Percentiles rank a stretch among this genome's conserved stretches.
These are phyloP conservation scores for Anas platyrhynchos DNA, from an alignment of 2,113 vertebrate genomes.

Conservation along the genomic window DNA sequence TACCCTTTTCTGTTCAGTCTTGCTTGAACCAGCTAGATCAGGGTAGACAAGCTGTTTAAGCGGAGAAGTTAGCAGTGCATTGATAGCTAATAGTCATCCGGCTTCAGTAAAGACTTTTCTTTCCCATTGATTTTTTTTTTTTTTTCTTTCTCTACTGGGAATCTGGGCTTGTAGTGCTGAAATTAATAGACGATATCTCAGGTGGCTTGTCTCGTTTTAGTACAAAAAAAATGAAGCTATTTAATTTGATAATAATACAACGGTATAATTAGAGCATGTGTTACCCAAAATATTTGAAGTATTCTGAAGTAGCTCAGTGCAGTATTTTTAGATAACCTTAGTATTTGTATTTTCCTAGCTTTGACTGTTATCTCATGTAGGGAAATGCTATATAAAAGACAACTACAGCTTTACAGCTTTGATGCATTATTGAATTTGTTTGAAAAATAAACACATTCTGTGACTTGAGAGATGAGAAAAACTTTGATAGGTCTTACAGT, in stretches of 20 bases:
- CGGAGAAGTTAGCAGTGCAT: background rate
- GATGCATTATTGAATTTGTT: background rate
- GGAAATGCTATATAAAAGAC: background rate
- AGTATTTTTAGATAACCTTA: constrained; percentile 60
- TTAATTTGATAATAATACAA: constrained; percentile 36
- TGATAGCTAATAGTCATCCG: background rate
- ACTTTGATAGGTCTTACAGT: background rate
- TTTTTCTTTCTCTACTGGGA: background rate
- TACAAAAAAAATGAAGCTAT: background rate
- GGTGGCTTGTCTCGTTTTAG: constrained; percentile 46
- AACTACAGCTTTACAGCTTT: background rate
- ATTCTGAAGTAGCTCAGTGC: constrained; percentile 47
- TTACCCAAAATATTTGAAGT: constrained; percentile 32
- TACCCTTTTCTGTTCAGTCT: background rate
- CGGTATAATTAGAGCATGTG: constrained; percentile 49
- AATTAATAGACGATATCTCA: constrained; percentile 35
- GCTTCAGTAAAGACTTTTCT: background rate
- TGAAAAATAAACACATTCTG: background rate
- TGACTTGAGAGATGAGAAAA: background rate
- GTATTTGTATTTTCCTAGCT: constrained; percentile 25
- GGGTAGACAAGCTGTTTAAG: background rate
- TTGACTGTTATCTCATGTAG: background rate
- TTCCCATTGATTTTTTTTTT: background rate
- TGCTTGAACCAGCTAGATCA: background rate
- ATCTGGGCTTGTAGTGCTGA: background rate